Evolutionary conservation across 2,888 invertebrate genomes (phyloP).

Genomic region (Piscicola geometra): DNA sequence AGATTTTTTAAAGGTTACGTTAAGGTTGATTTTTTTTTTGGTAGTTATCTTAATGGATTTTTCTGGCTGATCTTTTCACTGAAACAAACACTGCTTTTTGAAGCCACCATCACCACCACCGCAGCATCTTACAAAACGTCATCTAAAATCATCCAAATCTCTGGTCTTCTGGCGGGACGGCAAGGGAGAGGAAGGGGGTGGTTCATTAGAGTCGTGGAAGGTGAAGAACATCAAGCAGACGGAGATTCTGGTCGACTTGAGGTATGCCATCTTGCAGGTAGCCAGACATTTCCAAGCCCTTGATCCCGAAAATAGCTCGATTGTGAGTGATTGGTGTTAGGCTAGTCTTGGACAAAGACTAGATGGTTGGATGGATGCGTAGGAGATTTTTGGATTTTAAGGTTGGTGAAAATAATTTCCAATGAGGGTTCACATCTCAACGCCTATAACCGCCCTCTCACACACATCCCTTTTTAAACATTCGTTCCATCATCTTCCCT

Average conservation of each 20-base stretch:
- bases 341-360: no score
- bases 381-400: background rate
- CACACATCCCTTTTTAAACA: background rate
- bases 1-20: background rate
- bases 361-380: background rate
- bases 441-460: background rate
- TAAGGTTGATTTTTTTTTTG: no score
- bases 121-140: conserved; percentile 65
- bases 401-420: background rate
- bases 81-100: no score
- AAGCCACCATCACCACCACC: no score
- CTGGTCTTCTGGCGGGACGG: conserved; percentile 63
- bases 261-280: conserved; percentile 88
- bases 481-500: background rate
- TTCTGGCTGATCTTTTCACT: no score
- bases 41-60: no score
- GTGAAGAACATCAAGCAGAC: conserved; percentile 97
- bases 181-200: conserved; percentile 55
- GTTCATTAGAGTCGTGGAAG: conserved; percentile 61
- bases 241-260: conserved; percentile 91
- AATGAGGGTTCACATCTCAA: background rate
- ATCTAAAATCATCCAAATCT: conserved; percentile 83
- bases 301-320: conserved; percentile 71
- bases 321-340: no score
- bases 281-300: conserved; percentile 89